Percentiles rank a stretch among this genome's conserved stretches.
phyloP scores from a whole-genome alignment of 2,888 invertebrate genomes.

The Tetragnatha montana region DNA sequence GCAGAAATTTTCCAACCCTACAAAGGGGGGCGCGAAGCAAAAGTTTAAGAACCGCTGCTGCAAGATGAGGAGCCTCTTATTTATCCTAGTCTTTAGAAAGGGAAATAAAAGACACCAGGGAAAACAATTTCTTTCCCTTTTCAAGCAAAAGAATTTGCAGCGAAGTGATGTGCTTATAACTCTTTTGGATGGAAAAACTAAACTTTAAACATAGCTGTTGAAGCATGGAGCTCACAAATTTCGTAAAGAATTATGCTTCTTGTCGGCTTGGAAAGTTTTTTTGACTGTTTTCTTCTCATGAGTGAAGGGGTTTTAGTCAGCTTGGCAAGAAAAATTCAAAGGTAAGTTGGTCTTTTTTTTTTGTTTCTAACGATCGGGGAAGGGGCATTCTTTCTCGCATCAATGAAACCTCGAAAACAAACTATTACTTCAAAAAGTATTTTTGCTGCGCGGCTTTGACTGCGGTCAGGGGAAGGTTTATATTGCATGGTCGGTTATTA shows the following conservation, averaged over 20 bases:
- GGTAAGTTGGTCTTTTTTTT: not conserved
- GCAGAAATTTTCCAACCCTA: too few species aligned
- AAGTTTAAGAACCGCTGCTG: too few species aligned
- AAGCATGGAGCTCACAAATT: slow-evolving; percentile 6
- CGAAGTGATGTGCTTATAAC: slow-evolving; percentile 12
- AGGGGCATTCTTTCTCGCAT: not conserved
- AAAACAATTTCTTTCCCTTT: slow-evolving; percentile 10
- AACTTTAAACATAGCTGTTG: slow-evolving; percentile 24
- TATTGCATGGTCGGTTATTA: too few species aligned
- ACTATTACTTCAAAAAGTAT: not conserved
- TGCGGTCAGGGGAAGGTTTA: too few species aligned
- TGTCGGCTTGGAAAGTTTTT: slow-evolving; percentile 3
- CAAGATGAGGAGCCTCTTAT: not conserved
- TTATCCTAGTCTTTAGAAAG: not conserved
- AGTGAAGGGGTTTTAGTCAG: not conserved
- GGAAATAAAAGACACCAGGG: not conserved
- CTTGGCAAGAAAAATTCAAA: not conserved
- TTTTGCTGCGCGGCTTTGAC: too few species aligned
- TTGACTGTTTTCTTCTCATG: not conserved
- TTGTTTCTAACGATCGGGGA: not conserved
- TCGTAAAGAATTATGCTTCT: not conserved
- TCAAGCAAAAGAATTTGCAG: not conserved
- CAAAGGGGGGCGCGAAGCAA: too few species aligned
- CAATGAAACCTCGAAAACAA: not conserved
- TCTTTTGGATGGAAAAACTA: slow-evolving; percentile 23